Percentiles rank a stretch among this genome's conserved stretches.
phyloP scores from a whole-genome alignment of 2,797 vertebrate species.

The Pygocentrus nattereri region DNA sequence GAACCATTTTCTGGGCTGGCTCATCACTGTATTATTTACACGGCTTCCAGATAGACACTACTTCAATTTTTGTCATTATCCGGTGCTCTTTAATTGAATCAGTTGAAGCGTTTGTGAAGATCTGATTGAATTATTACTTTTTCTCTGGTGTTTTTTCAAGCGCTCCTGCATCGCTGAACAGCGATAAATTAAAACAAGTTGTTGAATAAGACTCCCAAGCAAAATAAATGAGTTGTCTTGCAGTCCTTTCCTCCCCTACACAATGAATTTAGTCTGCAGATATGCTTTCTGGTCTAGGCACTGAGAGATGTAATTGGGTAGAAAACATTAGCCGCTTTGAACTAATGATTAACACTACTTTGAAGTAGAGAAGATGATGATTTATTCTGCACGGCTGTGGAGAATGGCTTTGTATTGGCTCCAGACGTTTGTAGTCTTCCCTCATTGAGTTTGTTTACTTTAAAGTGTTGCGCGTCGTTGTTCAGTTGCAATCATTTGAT shows the following conservation, averaged over 20 bases:
- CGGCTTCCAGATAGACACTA: not conserved
- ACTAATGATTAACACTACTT: slow-evolving; percentile 31
- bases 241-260: not conserved
- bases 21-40: slow-evolving; percentile 15
- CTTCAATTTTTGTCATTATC: not conserved
- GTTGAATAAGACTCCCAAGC: slow-evolving; percentile 12
- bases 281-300: not conserved
- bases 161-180: not conserved
- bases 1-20: not conserved
- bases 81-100: not conserved
- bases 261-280: slow-evolving; percentile 4
- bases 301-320: slow-evolving; percentile 28
- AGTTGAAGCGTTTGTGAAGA: not conserved
- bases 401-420: slow-evolving; percentile 15
- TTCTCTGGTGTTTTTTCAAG: not conserved
- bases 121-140: not conserved
- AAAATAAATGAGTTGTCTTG: slow-evolving; percentile 7
- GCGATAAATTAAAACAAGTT: slow-evolving; percentile 1
- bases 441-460: slow-evolving; percentile 48
- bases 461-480: slow-evolving; percentile 8
- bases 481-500: slow-evolving; percentile 35
- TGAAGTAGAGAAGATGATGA: slow-evolving; percentile 35
- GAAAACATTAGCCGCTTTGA: slow-evolving; percentile 25
- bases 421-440: slow-evolving; percentile 4
- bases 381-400: slow-evolving; percentile 13